These are phyloP conservation scores for Piaya cayana DNA, from an alignment of 2,113 vertebrate genomes.

Conservation along the genomic window DNA sequence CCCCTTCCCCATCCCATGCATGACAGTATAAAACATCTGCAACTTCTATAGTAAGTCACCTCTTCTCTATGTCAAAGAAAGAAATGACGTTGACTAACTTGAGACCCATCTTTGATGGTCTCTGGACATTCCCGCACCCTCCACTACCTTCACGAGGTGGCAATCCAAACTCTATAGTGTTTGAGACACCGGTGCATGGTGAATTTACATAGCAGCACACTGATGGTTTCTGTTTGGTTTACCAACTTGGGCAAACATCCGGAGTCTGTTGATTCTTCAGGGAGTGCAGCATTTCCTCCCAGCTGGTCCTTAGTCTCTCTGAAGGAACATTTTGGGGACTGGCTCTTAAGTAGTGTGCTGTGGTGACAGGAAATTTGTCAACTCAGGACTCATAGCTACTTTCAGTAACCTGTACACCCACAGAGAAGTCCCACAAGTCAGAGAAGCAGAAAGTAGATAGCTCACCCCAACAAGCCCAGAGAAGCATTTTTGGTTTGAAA, in stretches of 20 bases:
- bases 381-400: not conserved
- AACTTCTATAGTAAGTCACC: not conserved
- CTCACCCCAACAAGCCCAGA: not conserved
- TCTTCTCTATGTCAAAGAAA: not conserved
- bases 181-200: not conserved
- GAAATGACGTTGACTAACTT: not conserved
- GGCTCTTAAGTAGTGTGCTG: not conserved
- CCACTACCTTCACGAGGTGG: not conserved
- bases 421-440: not conserved
- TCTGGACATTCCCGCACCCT: not conserved
- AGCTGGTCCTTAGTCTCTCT: not conserved
- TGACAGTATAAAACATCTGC: not conserved
- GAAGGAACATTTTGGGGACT: not conserved
- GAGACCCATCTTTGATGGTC: not conserved
- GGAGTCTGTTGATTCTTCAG: not conserved
- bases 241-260: constrained; percentile 21
- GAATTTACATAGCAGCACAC: not conserved
- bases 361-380: not conserved
- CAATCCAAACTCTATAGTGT: not conserved
- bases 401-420: not conserved
- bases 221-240: constrained; percentile 11
- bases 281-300: not conserved
- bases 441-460: not conserved
- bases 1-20: not conserved
- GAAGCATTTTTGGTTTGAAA: not conserved